Percentiles rank a stretch among this genome's conserved stretches.
These are phyloP conservation scores for Zosterops hypoxanthus DNA, from an alignment of 2,113 vertebrate genomes.

Conservation along the genomic window DNA sequence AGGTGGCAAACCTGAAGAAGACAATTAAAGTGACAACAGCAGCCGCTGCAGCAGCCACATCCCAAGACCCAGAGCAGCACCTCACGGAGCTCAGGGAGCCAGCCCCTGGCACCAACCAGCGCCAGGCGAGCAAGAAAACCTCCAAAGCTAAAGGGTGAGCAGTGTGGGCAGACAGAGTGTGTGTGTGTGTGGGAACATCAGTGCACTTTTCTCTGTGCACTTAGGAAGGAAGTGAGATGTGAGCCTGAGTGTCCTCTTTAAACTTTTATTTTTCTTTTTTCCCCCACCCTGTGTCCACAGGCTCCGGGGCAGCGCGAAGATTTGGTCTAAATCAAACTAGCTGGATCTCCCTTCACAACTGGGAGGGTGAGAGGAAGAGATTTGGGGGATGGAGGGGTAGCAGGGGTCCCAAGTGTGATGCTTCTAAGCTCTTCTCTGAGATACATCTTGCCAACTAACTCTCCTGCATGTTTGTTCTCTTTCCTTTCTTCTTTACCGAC, in stretches of 20 bases:
- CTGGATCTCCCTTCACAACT: slow-evolving; percentile 21
- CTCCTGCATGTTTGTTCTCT: slow-evolving; percentile 20
- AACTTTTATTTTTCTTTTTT: not conserved
- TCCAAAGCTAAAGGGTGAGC: slow-evolving; percentile 97
- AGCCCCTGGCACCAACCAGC: slow-evolving; percentile 76
- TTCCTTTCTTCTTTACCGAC: not conserved
- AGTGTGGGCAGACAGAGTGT: not conserved
- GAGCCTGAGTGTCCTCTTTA: not conserved
- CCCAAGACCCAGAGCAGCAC: slow-evolving; percentile 92
- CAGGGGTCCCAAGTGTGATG: slow-evolving; percentile 15
- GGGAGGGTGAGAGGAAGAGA: slow-evolving; percentile 57
- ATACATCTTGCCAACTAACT: not conserved
- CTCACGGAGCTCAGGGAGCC: slow-evolving; percentile 79
- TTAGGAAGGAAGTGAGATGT: not conserved
- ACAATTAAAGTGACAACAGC: slow-evolving; percentile 94
- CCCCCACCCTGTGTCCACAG: slow-evolving; percentile 63
- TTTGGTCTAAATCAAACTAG: slow-evolving; percentile 98
- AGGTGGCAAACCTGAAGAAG: slow-evolving; percentile 97
- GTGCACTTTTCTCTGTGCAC: not conserved
- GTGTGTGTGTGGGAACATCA: not conserved
- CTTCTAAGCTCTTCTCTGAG: not conserved
- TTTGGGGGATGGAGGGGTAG: not conserved
- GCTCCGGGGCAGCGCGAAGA: slow-evolving; percentile 95
- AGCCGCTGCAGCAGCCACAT: slow-evolving; percentile 88
- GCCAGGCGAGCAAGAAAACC: slow-evolving; percentile 90